These are phyloP conservation scores for Dasyornis broadbenti DNA, from an alignment of 2,113 vertebrate species.

Conservation along the genomic window DNA sequence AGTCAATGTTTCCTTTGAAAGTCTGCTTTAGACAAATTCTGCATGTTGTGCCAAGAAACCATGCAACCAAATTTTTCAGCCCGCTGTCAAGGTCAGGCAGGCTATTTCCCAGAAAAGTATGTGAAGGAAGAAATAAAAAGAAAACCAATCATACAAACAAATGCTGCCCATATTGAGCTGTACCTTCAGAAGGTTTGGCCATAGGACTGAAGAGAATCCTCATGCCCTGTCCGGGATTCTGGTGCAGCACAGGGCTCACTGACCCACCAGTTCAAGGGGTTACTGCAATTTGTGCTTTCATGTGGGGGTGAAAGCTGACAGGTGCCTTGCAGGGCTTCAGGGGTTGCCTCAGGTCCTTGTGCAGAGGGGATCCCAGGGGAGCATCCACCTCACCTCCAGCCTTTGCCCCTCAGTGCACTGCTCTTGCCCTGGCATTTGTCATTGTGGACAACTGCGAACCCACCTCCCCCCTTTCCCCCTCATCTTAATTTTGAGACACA, in stretches of 20 bases:
- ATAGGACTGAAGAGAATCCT: neutral
- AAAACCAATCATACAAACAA: neutral
- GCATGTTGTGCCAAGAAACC: neutral
- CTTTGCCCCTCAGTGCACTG: accelerated
- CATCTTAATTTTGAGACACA: neutral
- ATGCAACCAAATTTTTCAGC: neutral
- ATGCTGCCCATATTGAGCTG: neutral
- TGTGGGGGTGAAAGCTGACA: neutral
- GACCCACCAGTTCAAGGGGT: neutral
- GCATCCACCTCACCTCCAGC: neutral
- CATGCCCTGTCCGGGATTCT: neutral
- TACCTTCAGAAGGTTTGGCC: neutral
- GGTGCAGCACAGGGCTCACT: neutral
- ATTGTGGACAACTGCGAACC: neutral
- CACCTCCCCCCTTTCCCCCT: too few relatives aligned
- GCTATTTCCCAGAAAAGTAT: neutral
- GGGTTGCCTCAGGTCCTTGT: neutral
- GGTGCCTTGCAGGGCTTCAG: neutral
- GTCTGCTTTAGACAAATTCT: neutral
- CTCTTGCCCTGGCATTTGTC: neutral
- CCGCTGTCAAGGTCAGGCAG: conserved; percentile 26
- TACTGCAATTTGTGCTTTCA: neutral
- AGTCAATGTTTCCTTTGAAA: neutral
- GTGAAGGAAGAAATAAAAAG: neutral
- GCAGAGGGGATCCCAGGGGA: neutral